Evolutionary conservation across 2,113 vertebrate species (phyloP), one percentile per base, ranked within the genome.

Genomic region (Micromys minutus): DNA sequence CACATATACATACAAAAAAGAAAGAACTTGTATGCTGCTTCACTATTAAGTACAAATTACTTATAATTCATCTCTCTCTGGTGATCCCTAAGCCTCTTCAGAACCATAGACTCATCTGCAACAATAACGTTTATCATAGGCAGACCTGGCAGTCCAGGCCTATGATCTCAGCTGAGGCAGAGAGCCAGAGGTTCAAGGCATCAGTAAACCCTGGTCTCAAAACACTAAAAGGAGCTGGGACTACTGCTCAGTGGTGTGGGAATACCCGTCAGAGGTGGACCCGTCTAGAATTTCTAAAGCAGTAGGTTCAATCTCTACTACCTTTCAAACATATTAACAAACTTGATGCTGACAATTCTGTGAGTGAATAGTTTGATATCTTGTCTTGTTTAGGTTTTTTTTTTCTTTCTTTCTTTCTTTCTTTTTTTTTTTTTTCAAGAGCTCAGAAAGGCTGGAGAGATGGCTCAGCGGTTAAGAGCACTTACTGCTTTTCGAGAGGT

Each of bases 51-150:
- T 39, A 65, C 42, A 86, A 4, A 72, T n/a, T 21, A 85, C 39
- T 61, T 88, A 76, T 67, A 95, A 93, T 90, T 69, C 26, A 81
- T 36, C 76, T 92, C 71, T 81, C 36, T 94, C 79, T 83, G 21
- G 15, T 71, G 22, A 86, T 21, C 91, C 55, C 55, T 39, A 93
- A 76, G 57, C 45, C 69, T 79, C 69, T 94, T 47, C 11, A 89
- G 61, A 89, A 94, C 69, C 91, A 65, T n/a, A 90, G 71, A 90
- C 89, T 94, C 57, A 93, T 34, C 72, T 94, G 29, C 69, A 89
- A 45, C 76, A 93, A 84, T 3, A 71, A 13, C 36, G 93, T 75
- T 86, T 90, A 42, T 50, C 83, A 72, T 13, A 85, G 42, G 42
- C 39, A 65, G 42, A 61, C 84, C 34, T n/a, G 11, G 61, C 17